Evolutionary conservation across 2,113 vertebrate genomes (phyloP).

Genomic region (Taurulus bubalis): DNA sequence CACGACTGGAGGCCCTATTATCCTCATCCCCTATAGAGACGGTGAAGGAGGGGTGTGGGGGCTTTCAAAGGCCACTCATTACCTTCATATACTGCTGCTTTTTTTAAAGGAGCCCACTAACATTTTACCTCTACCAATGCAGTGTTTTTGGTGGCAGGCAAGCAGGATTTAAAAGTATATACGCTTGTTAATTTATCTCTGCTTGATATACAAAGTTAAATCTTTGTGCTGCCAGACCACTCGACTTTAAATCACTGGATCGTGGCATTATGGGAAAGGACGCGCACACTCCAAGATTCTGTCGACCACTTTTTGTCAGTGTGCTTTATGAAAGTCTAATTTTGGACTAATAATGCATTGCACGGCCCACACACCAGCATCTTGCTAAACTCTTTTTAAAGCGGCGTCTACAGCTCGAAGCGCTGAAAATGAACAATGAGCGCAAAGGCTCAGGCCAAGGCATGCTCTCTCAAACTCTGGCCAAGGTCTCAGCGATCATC

Average conservation of each 20-base stretch:
- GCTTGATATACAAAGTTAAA: neutral
- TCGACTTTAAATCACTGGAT: constrained; percentile 22
- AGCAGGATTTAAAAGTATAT: constrained; percentile 18
- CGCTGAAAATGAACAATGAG: constrained; percentile 66
- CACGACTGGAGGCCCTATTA: constrained; percentile 66
- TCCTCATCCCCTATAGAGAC: constrained; percentile 64
- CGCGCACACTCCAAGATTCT: constrained; percentile 35
- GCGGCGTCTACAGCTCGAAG: constrained; percentile 29
- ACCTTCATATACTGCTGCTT: constrained; percentile 50
- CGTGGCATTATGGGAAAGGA: constrained; percentile 20
- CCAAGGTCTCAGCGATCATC: constrained; percentile 77
- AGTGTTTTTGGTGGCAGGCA: constrained; percentile 16
- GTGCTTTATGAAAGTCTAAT: constrained; percentile 41
- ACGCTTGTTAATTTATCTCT: constrained; percentile 29
- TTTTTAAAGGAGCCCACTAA: constrained; percentile 28
- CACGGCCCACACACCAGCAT: constrained; percentile 36
- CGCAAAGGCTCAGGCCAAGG: constrained; percentile 57
- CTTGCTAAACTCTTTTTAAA: constrained; percentile 52
- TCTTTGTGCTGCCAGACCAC: constrained; percentile 31
- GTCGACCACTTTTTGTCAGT: constrained; percentile 20
- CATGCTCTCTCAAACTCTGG: constrained; percentile 61
- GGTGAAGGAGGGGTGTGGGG: constrained; percentile 20
- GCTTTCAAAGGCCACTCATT: constrained; percentile 49
- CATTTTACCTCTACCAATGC: neutral
- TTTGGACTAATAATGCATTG: constrained; percentile 32